Base-by-base conservation (phyloP, 1,140 invertebrate species). In the Saccostrea glomerata region DNA sequence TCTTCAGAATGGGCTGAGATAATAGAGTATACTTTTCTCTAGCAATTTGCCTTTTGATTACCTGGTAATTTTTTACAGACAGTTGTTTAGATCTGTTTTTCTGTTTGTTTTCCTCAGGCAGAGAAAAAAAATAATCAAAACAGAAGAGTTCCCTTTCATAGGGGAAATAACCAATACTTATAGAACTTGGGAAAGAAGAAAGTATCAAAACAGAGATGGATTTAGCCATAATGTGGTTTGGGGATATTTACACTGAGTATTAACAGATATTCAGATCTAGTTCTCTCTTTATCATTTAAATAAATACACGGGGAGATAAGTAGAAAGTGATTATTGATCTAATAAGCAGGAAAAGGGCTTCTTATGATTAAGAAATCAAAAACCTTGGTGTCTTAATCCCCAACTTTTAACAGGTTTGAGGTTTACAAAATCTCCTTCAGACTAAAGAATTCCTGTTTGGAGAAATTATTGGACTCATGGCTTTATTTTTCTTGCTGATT, bases 231-330 rank as follows among this genome's bases (percentile, higher is more conserved):
- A 25, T 36, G 15, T 36, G 25, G 70, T 17, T 77, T 77, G 11
- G 70, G 30, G 70, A 77, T 77, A 77, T 77, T 77, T 77, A 77
- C 25, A 4, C 70, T 77, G 15, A 36, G 70, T 30, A 77, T 77
- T 77, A 77, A 77, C 70, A 77, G 70, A 77, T 77, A 77, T 77
- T 30, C 70, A 77, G 70, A 77, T 77, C 30, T 77, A 25, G 23
- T 30, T 73, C 30, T 36, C 11, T 30, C 25, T 12, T 77, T 30
- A 77, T 25, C 70, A 77, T 25, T 36, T 30, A 36, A 36, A 25
- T 77, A 25, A 25, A 77, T 77, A 36, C 23, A 25, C 15, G 15
- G 23, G 5, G 25, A 12, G 23, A 17, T 77, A 13, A 77, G 30
- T 77, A 77, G 70, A 30, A 73, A 77, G 23, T 77, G 70, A 77